Evolutionary conservation across 2,888 invertebrate species (phyloP).

Genomic region (Heteropelma amictum): DNA sequence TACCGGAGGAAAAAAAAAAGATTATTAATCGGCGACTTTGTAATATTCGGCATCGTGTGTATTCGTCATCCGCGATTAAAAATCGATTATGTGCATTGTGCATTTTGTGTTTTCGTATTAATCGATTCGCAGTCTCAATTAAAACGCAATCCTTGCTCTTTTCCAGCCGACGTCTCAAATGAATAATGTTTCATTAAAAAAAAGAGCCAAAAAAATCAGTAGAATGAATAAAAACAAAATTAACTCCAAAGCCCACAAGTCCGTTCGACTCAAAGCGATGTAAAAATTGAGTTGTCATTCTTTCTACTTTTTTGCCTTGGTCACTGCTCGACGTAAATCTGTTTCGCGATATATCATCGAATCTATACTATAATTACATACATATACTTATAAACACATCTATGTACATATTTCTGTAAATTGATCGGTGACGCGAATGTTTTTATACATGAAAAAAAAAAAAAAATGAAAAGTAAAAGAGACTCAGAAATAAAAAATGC

Average conservation of each 20-base stretch:
- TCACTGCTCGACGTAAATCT: conserved; percentile 36
- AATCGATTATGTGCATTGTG: not conserved
- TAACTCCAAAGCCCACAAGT: not conserved
- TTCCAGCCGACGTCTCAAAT: not conserved
- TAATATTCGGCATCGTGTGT: not conserved
- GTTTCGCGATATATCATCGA: not conserved
- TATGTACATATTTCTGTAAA: conserved; percentile 1
- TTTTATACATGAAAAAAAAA: not conserved
- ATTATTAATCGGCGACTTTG: no score
- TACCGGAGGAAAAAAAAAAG: no score
- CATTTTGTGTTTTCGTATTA: not conserved
- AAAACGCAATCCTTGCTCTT: not conserved
- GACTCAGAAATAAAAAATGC: not conserved
- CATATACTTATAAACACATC: no score
- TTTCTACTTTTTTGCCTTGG: conserved; percentile 52
- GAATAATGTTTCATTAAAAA: no score
- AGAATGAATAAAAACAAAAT: no score
- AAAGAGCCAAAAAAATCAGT: no score
- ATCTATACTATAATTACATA: conserved; percentile 11
- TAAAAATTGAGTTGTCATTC: conserved; percentile 14
- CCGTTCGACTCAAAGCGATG: not conserved
- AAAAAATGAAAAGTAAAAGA: not conserved
- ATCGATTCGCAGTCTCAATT: not conserved
- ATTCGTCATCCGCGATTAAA: not conserved
- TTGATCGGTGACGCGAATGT: not conserved